Conservation (phyloP, 2,888 invertebrate genomes). For the Ornithoptera priamus region DNA sequence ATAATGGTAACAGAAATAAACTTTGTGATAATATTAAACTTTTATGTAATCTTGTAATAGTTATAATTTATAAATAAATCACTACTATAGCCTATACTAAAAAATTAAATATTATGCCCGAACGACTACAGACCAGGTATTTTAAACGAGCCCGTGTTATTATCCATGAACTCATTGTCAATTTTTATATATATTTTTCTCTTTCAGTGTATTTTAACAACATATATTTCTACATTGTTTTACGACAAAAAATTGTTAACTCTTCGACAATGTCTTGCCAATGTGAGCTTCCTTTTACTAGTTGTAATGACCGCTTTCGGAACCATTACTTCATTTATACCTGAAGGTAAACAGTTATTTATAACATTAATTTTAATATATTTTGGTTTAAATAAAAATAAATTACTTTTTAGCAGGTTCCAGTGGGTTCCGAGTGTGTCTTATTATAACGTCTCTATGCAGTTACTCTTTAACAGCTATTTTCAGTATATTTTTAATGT, state of each 20-base stretch:
- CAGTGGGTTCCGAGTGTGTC: slow-evolving; percentile 60
- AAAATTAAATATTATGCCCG: too few relatives aligned
- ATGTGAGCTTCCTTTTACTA: slow-evolving; percentile 70
- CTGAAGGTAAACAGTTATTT: slow-evolving; percentile 53
- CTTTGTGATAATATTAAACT: too few relatives aligned
- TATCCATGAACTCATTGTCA: neutral
- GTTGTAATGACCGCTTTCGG: slow-evolving; percentile 70
- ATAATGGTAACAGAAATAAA: neutral
- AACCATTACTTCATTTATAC: slow-evolving; percentile 63
- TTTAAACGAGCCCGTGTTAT: too few relatives aligned
- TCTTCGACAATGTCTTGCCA: slow-evolving; percentile 70
- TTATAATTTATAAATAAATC: too few relatives aligned
- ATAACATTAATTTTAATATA: neutral
- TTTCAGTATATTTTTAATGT: slow-evolving; percentile 68
- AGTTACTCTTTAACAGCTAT: slow-evolving; percentile 65
- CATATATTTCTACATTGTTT: slow-evolving; percentile 68
- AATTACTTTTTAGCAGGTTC: slow-evolving; percentile 54
- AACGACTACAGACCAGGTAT: too few relatives aligned
- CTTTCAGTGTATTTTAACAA: slow-evolving; percentile 73
- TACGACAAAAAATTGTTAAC: slow-evolving; percentile 66
- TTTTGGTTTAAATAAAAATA: neutral
- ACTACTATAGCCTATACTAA: too few relatives aligned
- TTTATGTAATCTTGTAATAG: too few relatives aligned
- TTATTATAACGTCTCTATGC: slow-evolving; percentile 62
- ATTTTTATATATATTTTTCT: slow-evolving; percentile 14